phyloP scores from a whole-genome alignment of 1,140 invertebrate genomes.

The Drosophila grimshawi region DNA sequence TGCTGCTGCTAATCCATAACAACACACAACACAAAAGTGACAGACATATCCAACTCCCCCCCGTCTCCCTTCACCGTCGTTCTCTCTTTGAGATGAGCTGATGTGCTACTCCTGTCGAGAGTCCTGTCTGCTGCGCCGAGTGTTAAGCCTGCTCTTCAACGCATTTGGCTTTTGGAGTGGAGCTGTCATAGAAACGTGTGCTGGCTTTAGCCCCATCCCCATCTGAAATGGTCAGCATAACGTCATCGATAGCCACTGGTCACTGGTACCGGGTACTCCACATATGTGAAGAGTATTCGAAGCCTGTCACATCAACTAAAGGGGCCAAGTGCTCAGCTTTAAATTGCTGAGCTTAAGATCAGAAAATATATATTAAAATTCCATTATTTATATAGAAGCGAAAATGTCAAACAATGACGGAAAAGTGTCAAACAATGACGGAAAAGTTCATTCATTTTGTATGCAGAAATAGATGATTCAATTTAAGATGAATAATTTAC shows the following conservation, averaged over 20 bases:
- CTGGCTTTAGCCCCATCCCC: conserved; percentile 26
- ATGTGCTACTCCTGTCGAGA: conserved; percentile 10
- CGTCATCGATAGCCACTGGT: conserved; percentile 51
- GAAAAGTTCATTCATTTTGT: no score
- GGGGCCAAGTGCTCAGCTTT: no score
- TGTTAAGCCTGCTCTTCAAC: conserved; percentile 56
- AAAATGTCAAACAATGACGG: no score
- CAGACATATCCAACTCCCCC: not conserved
- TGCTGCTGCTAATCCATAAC: conserved; percentile 62
- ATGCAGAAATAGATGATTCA: no score
- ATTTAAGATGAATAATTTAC: no score
- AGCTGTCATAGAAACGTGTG: conserved; percentile 56
- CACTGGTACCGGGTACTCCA: conserved; percentile 9
- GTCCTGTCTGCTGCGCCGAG: conserved; percentile 32
- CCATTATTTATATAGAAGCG: no score
- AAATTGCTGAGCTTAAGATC: no score
- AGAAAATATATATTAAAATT: no score
- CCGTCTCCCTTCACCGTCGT: no score
- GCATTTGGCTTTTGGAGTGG: conserved; percentile 50
- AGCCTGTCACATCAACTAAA: no score
- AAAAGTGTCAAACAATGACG: no score
- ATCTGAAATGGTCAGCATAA: conserved; percentile 38
- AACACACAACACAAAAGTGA: conserved; percentile 7
- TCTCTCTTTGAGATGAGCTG: conserved; percentile 1
- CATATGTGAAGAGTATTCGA: not conserved